Evolutionary conservation across 1,140 invertebrate species (phyloP).

Genomic region (Anastrepha obliqua): DNA sequence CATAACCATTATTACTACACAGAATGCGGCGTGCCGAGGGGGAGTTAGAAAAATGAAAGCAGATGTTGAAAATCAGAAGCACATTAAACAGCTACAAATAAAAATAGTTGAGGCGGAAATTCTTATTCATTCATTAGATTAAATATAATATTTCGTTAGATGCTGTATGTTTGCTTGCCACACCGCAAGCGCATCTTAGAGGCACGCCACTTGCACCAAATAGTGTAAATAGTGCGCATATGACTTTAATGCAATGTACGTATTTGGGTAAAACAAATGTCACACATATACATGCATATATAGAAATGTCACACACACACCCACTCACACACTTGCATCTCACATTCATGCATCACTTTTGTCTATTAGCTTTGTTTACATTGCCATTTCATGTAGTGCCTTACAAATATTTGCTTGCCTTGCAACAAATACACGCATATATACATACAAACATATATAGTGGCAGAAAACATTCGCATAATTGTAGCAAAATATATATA

Average conservation of each 20-base stretch:
- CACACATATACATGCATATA: background rate
- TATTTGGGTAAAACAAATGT: background rate
- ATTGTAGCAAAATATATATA: conserved; percentile 20
- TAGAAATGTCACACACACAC: background rate
- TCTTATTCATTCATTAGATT: conserved; percentile 61
- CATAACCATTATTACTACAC: background rate
- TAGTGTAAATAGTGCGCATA: background rate
- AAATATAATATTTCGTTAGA: conserved; percentile 44
- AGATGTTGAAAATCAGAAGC: conserved; percentile 73
- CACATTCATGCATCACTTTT: background rate
- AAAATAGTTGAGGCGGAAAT: conserved; percentile 70
- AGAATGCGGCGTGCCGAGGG: background rate
- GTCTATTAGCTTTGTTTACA: conserved; percentile 26
- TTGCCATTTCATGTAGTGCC: conserved; percentile 42
- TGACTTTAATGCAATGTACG: background rate
- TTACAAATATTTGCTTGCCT: conserved; percentile 35
- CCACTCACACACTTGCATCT: background rate
- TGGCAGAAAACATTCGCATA: conserved; percentile 38
- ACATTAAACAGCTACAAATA: conserved; percentile 65
- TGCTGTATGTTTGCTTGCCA: conserved; percentile 60
- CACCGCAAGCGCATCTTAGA: background rate
- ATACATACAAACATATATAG: no score
- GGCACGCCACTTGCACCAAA: background rate
- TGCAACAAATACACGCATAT: background rate
- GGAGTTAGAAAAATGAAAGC: conserved; percentile 67